Evolutionary conservation across 2,888 invertebrate genomes (phyloP).

Genomic region (Nymphalis polychloros): DNA sequence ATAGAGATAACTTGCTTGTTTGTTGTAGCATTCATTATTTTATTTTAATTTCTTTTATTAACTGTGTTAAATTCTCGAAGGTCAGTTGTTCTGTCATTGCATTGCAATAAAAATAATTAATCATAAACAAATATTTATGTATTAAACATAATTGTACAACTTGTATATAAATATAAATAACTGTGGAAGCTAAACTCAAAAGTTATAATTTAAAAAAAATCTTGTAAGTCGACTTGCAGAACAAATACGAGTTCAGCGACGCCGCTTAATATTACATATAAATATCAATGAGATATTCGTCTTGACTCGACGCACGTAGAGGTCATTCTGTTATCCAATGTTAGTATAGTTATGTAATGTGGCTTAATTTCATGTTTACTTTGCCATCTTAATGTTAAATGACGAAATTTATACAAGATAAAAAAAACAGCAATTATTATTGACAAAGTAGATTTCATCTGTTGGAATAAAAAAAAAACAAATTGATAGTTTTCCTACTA

Average conservation of each 20-base stretch:
- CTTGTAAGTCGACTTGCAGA: too few species aligned
- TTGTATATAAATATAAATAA: too few species aligned
- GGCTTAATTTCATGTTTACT: not conserved
- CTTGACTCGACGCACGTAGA: not conserved
- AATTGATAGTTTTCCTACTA: too few species aligned
- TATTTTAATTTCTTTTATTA: not conserved
- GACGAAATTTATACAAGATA: not conserved
- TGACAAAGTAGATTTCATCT: not conserved
- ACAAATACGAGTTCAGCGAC: not conserved
- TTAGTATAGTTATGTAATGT: slow-evolving; percentile 2
- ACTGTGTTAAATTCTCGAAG: not conserved
- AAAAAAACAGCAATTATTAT: not conserved
- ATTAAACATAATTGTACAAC: too few species aligned
- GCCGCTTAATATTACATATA: too few species aligned
- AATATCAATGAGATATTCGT: not conserved
- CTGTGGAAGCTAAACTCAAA: too few species aligned
- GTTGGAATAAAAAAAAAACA: not conserved
- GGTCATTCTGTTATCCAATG: not conserved
- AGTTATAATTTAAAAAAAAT: too few species aligned
- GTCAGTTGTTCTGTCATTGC: too few species aligned
- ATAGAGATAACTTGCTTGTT: not conserved
- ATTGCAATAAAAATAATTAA: too few species aligned
- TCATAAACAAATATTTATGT: too few species aligned
- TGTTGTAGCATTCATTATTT: not conserved
- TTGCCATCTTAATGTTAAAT: slow-evolving; percentile 4